Conservation (phyloP, 2,888 invertebrate genomes). For the Sycophila texana region DNA sequence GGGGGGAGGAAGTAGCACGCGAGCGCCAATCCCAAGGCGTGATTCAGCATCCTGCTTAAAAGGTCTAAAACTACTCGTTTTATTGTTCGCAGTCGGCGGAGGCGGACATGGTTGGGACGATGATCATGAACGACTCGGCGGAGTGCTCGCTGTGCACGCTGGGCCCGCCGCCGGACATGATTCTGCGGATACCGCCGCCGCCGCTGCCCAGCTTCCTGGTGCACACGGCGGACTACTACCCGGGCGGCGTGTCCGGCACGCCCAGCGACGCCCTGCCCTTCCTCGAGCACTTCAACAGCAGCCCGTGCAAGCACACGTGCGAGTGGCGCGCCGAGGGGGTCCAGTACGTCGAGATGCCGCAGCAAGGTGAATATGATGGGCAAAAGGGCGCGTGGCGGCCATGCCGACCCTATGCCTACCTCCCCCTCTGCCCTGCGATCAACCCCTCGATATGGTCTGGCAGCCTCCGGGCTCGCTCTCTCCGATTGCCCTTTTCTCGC, state of each 20-base stretch:
- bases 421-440: neutral
- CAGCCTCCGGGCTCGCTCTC: neutral
- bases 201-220: slow-evolving; percentile 87
- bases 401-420: neutral
- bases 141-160: slow-evolving; percentile 76
- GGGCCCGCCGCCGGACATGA: slow-evolving; percentile 89
- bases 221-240: slow-evolving; percentile 71
- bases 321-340: slow-evolving; percentile 78
- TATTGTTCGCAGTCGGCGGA: slow-evolving; percentile 60
- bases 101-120: slow-evolving; percentile 61
- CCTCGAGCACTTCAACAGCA: slow-evolving; percentile 68
- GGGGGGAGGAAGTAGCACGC: too few species aligned
- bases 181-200: slow-evolving; percentile 90
- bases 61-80: too few species aligned
- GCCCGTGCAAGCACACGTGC: slow-evolving; percentile 72
- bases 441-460: neutral
- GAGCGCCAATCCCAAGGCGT: too few species aligned
- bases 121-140: slow-evolving; percentile 67
- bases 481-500: neutral
- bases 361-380: slow-evolving; percentile 81
- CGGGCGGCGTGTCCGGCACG: slow-evolving; percentile 59
- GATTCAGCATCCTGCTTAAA: too few species aligned
- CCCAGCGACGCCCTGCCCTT: slow-evolving; percentile 45
- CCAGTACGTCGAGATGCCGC: slow-evolving; percentile 88
- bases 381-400: too few species aligned